Conservation (phyloP, 92 coral and sea anemone species). For the Hydrozoanthus gracilis region DNA sequence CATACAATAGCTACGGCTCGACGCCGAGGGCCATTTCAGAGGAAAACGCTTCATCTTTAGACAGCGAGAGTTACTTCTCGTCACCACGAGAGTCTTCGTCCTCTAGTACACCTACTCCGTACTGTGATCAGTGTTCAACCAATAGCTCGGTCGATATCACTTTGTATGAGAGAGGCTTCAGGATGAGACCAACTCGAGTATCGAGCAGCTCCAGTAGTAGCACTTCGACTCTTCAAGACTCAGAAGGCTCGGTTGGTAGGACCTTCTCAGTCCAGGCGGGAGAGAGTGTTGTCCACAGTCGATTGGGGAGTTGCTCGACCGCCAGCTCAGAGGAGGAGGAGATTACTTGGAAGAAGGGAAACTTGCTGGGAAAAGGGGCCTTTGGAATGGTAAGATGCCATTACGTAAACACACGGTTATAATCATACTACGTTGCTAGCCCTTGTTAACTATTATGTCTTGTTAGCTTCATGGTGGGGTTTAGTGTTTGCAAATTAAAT, state of each 20-base stretch:
- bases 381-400: constrained; percentile 87
- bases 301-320: constrained; percentile 76
- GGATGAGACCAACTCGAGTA: constrained; percentile 31
- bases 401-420: background rate
- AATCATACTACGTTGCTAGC: no score
- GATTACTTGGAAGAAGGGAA: constrained; percentile 95
- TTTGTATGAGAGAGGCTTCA: constrained; percentile 55
- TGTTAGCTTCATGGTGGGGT: no score
- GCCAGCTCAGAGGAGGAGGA: constrained; percentile 85
- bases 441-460: no score
- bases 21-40: constrained; percentile 68
- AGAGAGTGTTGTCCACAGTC: constrained; percentile 66
- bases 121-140: constrained; percentile 43
- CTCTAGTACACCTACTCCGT: constrained; percentile 57
- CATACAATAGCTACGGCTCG: constrained; percentile 80
- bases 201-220: constrained; percentile 66
- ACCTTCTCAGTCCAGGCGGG: constrained; percentile 43
- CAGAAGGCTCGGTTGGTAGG: constrained; percentile 64
- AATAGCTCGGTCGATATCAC: constrained; percentile 69
- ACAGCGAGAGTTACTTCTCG: constrained; percentile 69
- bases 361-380: constrained; percentile 92
- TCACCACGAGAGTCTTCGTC: constrained; percentile 66
- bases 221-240: constrained; percentile 59
- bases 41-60: constrained; percentile 68
- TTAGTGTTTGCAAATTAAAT: no score